Conservation (phyloP, 2,797 vertebrate species). For the Micropoecilia bifurca region DNA sequence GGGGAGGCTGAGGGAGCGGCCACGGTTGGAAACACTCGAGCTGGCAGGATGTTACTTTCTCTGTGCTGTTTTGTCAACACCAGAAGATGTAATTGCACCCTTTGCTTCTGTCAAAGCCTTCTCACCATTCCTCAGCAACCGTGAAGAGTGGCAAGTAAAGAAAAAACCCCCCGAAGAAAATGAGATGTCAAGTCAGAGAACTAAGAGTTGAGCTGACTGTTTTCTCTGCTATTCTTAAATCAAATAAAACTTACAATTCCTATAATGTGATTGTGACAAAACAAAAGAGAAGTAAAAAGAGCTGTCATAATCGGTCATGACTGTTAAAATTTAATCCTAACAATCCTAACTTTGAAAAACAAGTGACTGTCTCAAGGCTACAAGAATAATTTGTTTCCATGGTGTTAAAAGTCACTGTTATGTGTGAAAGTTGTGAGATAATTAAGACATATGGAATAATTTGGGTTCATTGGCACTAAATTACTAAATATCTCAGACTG, state of each 20-base stretch:
- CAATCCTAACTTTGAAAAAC: neutral
- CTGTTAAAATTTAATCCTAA: neutral
- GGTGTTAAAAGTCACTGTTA: neutral
- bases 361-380: neutral
- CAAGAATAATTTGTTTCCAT: neutral
- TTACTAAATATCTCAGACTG: neutral
- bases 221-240: slow-evolving; percentile 28
- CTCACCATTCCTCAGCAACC: slow-evolving; percentile 3
- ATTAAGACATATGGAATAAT: neutral
- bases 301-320: neutral
- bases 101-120: slow-evolving; percentile 27
- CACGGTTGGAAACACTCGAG: slow-evolving; percentile 42
- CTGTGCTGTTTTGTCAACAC: slow-evolving; percentile 69
- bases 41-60: slow-evolving; percentile 67
- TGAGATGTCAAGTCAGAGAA: slow-evolving; percentile 2
- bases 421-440: neutral
- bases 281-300: neutral
- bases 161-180: slow-evolving; percentile 3
- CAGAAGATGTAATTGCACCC: slow-evolving; percentile 59
- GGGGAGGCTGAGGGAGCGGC: neutral
- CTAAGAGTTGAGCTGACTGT: slow-evolving; percentile 46
- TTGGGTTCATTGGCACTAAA: neutral
- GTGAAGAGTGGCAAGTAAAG: slow-evolving; percentile 13
- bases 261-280: slow-evolving; percentile 30
- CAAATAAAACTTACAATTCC: slow-evolving; percentile 31